phyloP scores from a whole-genome alignment of 2,797 vertebrate species.

The Anguilla marmorata region DNA sequence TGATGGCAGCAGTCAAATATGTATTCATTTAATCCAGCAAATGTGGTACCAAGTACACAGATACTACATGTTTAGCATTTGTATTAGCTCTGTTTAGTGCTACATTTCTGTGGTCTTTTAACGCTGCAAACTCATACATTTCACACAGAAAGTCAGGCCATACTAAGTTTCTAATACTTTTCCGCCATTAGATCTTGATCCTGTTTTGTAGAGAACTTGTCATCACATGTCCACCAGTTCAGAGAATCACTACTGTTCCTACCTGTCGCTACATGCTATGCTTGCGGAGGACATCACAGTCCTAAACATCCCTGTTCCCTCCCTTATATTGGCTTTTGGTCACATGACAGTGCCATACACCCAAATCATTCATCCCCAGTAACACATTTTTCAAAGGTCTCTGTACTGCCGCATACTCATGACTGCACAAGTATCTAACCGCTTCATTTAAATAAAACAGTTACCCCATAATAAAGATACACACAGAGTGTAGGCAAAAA shows the following conservation, averaged over 20 bases:
- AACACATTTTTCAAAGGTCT: neutral
- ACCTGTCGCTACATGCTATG: conserved; percentile 9
- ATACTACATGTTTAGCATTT: neutral
- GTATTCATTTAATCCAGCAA: neutral
- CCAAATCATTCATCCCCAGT: neutral
- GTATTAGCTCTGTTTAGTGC: neutral
- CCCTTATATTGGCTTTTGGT: neutral
- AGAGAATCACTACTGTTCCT: conserved; percentile 5
- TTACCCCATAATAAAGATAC: neutral
- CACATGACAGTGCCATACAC: neutral
- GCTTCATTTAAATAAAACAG: neutral
- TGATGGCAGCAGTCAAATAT: conserved; percentile 4
- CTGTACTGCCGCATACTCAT: neutral
- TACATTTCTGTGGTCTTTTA: conserved; percentile 1
- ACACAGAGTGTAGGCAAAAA: neutral
- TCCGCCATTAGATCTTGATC: conserved; percentile 33
- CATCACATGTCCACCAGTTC: conserved; percentile 33
- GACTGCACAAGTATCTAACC: neutral
- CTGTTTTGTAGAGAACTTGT: conserved; percentile 33
- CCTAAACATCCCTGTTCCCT: neutral
- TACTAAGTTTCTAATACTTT: conserved; percentile 23
- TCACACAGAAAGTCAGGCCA: neutral
- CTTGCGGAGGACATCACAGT: neutral
- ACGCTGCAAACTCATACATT: neutral
- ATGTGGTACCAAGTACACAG: neutral